Evolutionary conservation across 2,113 vertebrate species (phyloP).

Genomic region (Heterotilapia buettikoferi): DNA sequence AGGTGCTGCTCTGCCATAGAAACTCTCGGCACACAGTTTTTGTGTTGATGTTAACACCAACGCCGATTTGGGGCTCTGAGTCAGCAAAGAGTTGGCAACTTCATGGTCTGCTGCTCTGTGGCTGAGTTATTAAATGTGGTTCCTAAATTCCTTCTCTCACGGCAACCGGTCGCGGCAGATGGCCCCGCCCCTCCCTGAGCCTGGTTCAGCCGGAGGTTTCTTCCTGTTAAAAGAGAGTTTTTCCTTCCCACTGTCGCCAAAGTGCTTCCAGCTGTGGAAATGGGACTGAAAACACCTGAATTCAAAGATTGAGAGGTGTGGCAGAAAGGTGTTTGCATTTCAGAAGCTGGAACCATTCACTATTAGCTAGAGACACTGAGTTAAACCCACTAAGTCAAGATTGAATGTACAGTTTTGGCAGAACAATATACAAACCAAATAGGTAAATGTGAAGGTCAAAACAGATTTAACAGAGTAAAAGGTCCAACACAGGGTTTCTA

Average conservation of each 20-base stretch:
- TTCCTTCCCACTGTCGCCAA: not conserved
- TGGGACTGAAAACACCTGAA: not conserved
- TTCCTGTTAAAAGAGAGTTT: not conserved
- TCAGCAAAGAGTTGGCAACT: not conserved
- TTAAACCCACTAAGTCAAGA: not conserved
- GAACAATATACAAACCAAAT: not conserved
- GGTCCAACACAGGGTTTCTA: not conserved
- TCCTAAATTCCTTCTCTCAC: not conserved
- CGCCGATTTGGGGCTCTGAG: not conserved
- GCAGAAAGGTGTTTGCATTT: not conserved
- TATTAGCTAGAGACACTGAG: not conserved
- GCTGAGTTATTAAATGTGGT: not conserved
- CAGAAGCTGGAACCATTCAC: not conserved
- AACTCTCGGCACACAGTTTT: not conserved
- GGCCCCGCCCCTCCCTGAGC: not conserved
- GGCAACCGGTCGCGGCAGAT: rapidly evolving
- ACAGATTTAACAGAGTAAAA: not conserved
- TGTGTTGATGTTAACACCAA: not conserved
- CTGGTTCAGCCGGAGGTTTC: rapidly evolving
- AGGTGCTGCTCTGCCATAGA: not conserved
- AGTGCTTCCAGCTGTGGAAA: not conserved
- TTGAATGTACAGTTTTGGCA: rapidly evolving
- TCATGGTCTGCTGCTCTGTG: not conserved
- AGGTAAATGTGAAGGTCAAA: not conserved
- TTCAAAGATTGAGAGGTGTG: not conserved